Conservation (phyloP, 2,113 vertebrate species). For the Xenopus borealis region DNA sequence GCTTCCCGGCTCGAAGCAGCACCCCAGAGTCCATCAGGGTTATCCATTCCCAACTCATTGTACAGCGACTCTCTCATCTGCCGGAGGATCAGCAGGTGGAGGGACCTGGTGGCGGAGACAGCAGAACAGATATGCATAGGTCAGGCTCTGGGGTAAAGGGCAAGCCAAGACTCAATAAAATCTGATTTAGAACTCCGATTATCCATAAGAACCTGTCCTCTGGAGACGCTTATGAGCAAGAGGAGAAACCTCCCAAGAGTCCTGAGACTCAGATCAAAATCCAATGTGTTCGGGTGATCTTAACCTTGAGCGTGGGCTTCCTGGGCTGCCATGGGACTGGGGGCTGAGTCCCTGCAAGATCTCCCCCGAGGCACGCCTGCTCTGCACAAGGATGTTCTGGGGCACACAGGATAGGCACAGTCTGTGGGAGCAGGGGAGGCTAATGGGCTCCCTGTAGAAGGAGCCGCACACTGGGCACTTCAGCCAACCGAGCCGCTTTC, state of each 20-base stretch:
- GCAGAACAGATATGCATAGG: slow-evolving; percentile 71
- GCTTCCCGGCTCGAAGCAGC: too few species aligned
- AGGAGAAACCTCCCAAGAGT: slow-evolving; percentile 67
- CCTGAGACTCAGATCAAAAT: slow-evolving; percentile 81
- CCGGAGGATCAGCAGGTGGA: slow-evolving; percentile 56
- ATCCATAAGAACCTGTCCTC: slow-evolving; percentile 85
- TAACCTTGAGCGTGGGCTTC: too few species aligned
- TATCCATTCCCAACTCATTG: slow-evolving; percentile 77
- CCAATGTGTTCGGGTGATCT: slow-evolving; percentile 87
- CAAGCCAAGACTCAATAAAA: slow-evolving; percentile 82
- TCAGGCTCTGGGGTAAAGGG: slow-evolving; percentile 75
- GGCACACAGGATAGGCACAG: too few species aligned
- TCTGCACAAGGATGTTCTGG: too few species aligned
- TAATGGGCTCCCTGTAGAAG: too few species aligned
- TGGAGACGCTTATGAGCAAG: slow-evolving; percentile 71
- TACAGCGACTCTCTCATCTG: slow-evolving; percentile 70
- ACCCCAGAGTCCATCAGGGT: too few species aligned
- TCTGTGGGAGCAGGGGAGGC: too few species aligned
- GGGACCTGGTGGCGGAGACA: slow-evolving; percentile 50
- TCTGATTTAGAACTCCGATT: slow-evolving; percentile 86
- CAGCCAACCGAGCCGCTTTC: too few species aligned
- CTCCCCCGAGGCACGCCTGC: too few species aligned
- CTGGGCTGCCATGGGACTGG: too few species aligned
- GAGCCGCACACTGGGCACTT: too few species aligned
- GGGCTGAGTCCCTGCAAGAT: too few species aligned